Evolutionary conservation across 2,888 invertebrate species (phyloP), one percentile per base, ranked within the genome.

Genomic region (Ephialtes manifestator): DNA sequence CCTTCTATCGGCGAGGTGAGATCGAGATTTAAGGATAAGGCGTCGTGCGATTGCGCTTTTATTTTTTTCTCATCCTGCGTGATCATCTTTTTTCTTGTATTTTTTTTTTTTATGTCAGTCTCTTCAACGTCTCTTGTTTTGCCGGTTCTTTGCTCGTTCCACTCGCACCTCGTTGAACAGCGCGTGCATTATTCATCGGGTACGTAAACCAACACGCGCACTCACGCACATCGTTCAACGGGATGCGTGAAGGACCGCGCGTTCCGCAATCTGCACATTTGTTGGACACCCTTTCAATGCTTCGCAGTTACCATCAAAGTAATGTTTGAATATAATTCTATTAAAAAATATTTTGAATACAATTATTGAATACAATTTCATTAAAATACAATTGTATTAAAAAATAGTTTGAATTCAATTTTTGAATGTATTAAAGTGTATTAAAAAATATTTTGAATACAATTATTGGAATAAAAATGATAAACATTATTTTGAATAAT

Each of bases 11-110:
- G 31, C 46, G 63, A 81, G 68, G 60, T 72, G 55, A 67, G 77
- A 81, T 78, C 58, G 67, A 83, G 85, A 86, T 83, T 77, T 58
- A n/a, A 81, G 53, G 81, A 78, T 83, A 83, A 58, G 67, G 74
- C 67, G n/a, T 70, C 68, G 46, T 81, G 53, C 67, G 81, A 77
- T 84, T 81, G 78, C 78, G 70, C 81, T 84, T 84, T 76, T 80
- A 65, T 83, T 76, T 51, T 24, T 70, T 80, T 81, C 53, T 68
- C 24, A 18, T 77, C 43, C 65, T 35, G 28, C 65, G 48, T 55
- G 76, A 77, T 72, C 53, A 46, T 75, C 31, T 18, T 72, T 74
- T 71, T 68, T 60, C 60, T 39, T 20, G 11, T 60, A 24, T n/a
- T 1, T 28, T 43, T 72, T 55, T 53, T 18, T 53, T 8, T 51